Percentiles rank a stretch among this genome's conserved stretches.
These are phyloP conservation scores for Punctoribates punctum DNA, from an alignment of 2,888 invertebrate genomes.

Conservation along the genomic window DNA sequence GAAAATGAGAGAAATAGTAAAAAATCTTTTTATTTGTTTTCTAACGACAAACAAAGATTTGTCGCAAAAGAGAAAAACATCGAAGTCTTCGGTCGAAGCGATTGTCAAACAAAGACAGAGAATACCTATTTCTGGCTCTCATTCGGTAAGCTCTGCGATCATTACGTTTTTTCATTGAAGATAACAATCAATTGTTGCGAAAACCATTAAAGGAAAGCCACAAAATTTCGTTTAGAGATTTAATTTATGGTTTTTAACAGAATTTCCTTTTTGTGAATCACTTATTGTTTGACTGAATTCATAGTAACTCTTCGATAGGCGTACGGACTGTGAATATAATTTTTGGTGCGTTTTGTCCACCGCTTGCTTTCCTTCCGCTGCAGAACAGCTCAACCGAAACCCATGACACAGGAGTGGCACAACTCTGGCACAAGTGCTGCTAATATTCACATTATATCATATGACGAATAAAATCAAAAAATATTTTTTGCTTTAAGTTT, in stretches of 20 bases:
- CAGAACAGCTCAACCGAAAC: constrained; percentile 18
- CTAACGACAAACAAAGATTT: not conserved
- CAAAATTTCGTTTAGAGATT: too few relatives aligned
- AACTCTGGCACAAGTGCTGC: constrained; percentile 4
- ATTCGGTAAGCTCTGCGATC: too few relatives aligned
- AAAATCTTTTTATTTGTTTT: not conserved
- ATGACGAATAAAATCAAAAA: not conserved
- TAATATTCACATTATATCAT: not conserved
- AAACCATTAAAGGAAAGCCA: too few relatives aligned
- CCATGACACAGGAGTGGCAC: constrained; percentile 21
- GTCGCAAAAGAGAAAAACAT: not conserved
- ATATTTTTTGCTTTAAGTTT: not conserved
- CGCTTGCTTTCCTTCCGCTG: constrained; percentile 23
- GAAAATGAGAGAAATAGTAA: not conserved
- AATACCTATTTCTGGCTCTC: not conserved
- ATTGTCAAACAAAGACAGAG: not conserved
- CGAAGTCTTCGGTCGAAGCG: not conserved
- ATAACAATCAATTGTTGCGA: too few relatives aligned
- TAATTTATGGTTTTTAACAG: not conserved
- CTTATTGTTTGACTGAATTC: not conserved
- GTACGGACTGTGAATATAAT: not conserved
- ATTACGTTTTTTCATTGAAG: too few relatives aligned
- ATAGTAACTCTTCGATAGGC: constrained; percentile 2
- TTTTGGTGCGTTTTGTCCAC: constrained; percentile 27
- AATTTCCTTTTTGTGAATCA: not conserved